Evolutionary conservation across 2,797 vertebrate genomes (phyloP).

Genomic region (Apogon talboti): DNA sequence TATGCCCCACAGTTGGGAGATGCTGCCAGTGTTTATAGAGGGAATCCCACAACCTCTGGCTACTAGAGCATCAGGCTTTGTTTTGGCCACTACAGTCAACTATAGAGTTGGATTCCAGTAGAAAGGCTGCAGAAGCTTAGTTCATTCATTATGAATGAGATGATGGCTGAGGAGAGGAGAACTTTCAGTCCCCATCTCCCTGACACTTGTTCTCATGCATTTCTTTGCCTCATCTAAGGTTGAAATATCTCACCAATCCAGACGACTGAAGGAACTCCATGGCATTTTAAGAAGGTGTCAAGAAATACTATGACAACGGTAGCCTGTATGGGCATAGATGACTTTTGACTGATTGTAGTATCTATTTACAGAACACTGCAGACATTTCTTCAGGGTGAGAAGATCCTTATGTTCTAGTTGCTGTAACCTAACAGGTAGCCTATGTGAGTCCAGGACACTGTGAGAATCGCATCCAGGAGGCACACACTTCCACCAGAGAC

Average conservation of each 20-base stretch:
- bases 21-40: conserved; percentile 54
- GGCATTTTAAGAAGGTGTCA: background rate
- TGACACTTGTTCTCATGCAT: conserved; percentile 25
- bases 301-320: background rate
- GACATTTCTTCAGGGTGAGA: conserved; percentile 29
- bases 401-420: conserved; percentile 40
- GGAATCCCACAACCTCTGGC: conserved; percentile 59
- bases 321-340: too few species aligned
- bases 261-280: background rate
- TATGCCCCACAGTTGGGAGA: conserved; percentile 47
- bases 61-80: conserved; percentile 28
- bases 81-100: conserved; percentile 2
- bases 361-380: conserved; percentile 14
- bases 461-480: conserved; percentile 15
- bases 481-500: conserved; percentile 25
- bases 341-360: conserved; percentile 10
- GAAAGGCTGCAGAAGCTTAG: conserved; percentile 15
- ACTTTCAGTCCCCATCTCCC: conserved; percentile 44
- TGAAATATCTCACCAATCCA: background rate
- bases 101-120: conserved; percentile 4
- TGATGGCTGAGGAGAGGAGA: conserved; percentile 25
- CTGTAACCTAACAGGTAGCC: conserved; percentile 30
- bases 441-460: conserved; percentile 26
- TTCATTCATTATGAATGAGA: conserved; percentile 35
- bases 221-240: too few species aligned